Conservation (phyloP, 2,888 invertebrate genomes). For the Plutella xylostella region DNA sequence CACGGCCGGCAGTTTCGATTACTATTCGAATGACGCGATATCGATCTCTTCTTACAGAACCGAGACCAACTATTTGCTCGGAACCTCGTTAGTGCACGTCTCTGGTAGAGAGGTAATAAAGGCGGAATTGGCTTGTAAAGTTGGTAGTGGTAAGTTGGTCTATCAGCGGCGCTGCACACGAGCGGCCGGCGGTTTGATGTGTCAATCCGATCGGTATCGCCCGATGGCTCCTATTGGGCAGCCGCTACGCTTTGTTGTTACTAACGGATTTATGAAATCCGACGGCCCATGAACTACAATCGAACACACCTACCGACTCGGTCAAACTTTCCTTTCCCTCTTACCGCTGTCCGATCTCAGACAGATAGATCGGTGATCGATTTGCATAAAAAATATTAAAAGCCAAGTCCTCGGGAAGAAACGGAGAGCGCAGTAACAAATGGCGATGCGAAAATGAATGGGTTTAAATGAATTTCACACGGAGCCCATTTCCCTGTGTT, state of each 20-base stretch:
- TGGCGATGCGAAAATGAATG: conserved; percentile 17
- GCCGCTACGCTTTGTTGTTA: conserved; percentile 61
- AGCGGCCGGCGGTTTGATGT: conserved; percentile 57
- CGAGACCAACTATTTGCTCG: conserved; percentile 4
- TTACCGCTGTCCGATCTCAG: conserved; percentile 24
- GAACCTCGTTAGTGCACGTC: background rate
- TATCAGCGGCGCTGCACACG: background rate
- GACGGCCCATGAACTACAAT: conserved; percentile 38
- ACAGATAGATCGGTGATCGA: background rate
- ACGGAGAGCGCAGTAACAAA: conserved; percentile 8
- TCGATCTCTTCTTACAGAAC: conserved; percentile 6
- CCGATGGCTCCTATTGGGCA: conserved; percentile 60
- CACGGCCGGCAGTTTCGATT: conserved; percentile 53
- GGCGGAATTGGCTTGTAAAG: background rate
- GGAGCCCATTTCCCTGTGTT: conserved; percentile 8
- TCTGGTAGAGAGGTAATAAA: background rate
- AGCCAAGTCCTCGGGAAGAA: conserved; percentile 14
- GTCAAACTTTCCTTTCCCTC: conserved; percentile 23
- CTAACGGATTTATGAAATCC: conserved; percentile 55
- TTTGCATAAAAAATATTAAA: conserved; percentile 1
- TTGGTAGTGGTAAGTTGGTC: background rate
- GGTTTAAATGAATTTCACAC: conserved; percentile 30
- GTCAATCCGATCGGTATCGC: conserved; percentile 64
- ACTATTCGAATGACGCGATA: conserved; percentile 32
- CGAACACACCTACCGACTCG: conserved; percentile 27